Conservation (phyloP, 2,113 vertebrate species). For the Crocuta crocuta region DNA sequence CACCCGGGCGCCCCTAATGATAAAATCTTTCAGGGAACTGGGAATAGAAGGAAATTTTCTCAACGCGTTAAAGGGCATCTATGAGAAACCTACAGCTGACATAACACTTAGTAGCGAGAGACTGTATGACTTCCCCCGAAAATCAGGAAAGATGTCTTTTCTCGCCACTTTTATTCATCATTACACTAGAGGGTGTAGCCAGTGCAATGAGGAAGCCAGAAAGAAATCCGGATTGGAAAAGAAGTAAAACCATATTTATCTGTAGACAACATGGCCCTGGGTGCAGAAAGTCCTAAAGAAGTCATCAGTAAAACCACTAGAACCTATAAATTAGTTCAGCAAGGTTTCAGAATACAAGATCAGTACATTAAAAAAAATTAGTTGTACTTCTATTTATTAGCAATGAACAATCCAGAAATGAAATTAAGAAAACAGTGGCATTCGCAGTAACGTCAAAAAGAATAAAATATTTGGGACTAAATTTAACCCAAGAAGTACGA, state of each 20-base stretch:
- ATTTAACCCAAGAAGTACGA: background rate
- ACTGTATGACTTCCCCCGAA: background rate
- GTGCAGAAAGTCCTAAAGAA: background rate
- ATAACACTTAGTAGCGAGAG: background rate
- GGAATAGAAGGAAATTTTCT: background rate
- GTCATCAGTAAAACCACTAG: background rate
- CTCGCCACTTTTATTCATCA: background rate
- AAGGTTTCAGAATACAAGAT: background rate
- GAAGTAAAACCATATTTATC: background rate
- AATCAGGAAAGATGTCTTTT: background rate
- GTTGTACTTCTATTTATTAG: background rate
- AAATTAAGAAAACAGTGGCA: background rate
- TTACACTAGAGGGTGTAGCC: background rate
- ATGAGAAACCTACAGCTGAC: background rate
- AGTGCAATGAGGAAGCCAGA: background rate
- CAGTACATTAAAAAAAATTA: background rate
- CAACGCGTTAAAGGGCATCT: background rate
- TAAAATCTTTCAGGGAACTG: background rate
- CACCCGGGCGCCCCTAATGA: too few relatives aligned
- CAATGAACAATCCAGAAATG: background rate
- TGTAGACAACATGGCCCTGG: background rate
- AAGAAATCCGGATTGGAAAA: background rate
- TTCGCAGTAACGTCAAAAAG: background rate
- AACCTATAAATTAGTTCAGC: background rate
- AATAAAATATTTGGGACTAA: background rate